Evolutionary conservation across 92 coral and sea anemone genomes (phyloP).

Genomic region (Paragorgia papillata): DNA sequence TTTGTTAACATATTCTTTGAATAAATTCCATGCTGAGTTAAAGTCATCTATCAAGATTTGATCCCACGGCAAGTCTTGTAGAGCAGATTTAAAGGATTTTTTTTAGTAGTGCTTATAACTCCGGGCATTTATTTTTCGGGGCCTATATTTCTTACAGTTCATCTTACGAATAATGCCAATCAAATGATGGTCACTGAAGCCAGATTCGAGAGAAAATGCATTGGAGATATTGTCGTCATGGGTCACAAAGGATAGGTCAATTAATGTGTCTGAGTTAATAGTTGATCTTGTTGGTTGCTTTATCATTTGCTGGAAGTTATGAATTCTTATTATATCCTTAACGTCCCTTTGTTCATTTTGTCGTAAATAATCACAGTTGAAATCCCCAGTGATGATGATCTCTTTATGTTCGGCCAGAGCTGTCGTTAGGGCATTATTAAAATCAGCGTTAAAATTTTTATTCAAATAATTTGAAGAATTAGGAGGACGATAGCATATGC

Average conservation of each 20-base stretch:
- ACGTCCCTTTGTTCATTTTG: neutral
- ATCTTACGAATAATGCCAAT: neutral
- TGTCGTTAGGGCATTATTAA: neutral
- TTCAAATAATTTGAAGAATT: constrained; percentile 15
- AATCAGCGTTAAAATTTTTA: neutral
- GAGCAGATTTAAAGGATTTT: neutral
- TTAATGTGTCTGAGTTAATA: neutral
- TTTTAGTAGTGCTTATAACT: neutral
- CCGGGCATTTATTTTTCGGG: neutral
- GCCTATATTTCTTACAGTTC: neutral
- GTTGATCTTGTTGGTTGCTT: neutral
- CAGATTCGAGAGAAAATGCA: neutral
- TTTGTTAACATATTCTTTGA: neutral
- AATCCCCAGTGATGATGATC: neutral
- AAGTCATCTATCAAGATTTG: no score
- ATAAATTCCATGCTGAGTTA: constrained; percentile 13
- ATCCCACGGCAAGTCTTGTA: no score
- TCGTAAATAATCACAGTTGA: neutral
- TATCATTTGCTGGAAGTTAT: neutral
- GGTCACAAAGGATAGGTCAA: neutral
- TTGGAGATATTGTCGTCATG: neutral
- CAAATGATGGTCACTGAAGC: neutral
- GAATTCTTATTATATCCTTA: neutral
- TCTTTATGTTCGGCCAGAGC: neutral
- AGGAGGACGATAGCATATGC: constrained; percentile 13